Conservation (phyloP, 2,797 vertebrate genomes). For the Aplochiton taeniatus region DNA sequence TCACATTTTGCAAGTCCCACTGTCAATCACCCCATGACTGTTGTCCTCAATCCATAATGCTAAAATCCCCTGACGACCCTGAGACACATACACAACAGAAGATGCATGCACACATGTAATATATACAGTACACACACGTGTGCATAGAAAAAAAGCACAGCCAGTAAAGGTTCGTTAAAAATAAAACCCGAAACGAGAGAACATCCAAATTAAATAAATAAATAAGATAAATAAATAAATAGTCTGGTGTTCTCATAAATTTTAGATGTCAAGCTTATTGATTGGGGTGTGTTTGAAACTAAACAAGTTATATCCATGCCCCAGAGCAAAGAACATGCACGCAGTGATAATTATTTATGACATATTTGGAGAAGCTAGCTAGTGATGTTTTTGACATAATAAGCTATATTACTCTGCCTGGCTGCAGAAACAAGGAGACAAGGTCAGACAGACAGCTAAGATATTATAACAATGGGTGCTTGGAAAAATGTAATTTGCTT, state of each 20-base stretch:
- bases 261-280: conserved; percentile 79
- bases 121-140: conserved; percentile 2
- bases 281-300: conserved; percentile 78
- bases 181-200: conserved; percentile 29
- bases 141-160: not conserved
- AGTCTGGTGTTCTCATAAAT: conserved; percentile 76
- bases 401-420: conserved; percentile 51
- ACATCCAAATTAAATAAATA: conserved; percentile 64
- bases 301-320: conserved; percentile 81
- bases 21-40: conserved; percentile 74
- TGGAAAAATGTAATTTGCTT: too few species aligned
- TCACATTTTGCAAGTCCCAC: conserved; percentile 69
- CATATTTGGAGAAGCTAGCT: conserved; percentile 68
- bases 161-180: conserved; percentile 45
- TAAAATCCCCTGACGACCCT: conserved; percentile 51
- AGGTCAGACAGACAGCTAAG: conserved; percentile 30
- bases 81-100: conserved; percentile 37
- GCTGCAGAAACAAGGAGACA: conserved; percentile 37
- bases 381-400: conserved; percentile 70
- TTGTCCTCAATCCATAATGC: conserved; percentile 78
- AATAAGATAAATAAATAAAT: conserved; percentile 60
- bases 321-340: conserved; percentile 70
- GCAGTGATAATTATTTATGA: conserved; percentile 78
- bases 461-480: too few species aligned
- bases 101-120: conserved; percentile 5